phyloP scores from a whole-genome alignment of 2,113 vertebrate genomes.

The Phainopepla nitens region DNA sequence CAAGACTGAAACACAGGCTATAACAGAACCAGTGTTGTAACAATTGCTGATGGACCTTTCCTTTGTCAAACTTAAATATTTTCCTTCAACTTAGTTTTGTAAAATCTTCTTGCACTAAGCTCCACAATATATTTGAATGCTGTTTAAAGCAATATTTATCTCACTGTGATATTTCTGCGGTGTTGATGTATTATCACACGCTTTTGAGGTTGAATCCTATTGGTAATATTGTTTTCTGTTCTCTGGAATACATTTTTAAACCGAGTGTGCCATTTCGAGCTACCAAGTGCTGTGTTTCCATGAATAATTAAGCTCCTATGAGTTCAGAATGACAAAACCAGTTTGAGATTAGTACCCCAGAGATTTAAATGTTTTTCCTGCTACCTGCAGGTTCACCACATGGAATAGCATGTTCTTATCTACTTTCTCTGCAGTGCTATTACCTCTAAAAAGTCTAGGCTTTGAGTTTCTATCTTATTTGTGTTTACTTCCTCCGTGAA shows the following conservation, averaged over 20 bases:
- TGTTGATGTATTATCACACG: background rate
- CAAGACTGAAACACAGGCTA: background rate
- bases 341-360: background rate
- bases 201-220: background rate
- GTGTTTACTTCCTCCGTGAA: background rate
- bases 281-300: background rate
- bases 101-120: background rate
- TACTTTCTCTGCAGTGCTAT: background rate
- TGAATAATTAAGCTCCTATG: background rate
- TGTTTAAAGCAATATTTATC: background rate
- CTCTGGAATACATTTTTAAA: background rate
- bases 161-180: background rate
- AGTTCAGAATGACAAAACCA: background rate
- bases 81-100: background rate
- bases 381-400: background rate
- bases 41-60: background rate
- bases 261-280: background rate
- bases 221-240: background rate
- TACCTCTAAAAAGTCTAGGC: background rate
- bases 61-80: too few relatives aligned
- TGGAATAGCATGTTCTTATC: accelerated
- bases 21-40: background rate
- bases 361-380: background rate
- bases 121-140: background rate
- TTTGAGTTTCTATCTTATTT: background rate